These are phyloP conservation scores for Xyrauchen texanus DNA, from an alignment of 2,113 vertebrate genomes.

Conservation along the genomic window DNA sequence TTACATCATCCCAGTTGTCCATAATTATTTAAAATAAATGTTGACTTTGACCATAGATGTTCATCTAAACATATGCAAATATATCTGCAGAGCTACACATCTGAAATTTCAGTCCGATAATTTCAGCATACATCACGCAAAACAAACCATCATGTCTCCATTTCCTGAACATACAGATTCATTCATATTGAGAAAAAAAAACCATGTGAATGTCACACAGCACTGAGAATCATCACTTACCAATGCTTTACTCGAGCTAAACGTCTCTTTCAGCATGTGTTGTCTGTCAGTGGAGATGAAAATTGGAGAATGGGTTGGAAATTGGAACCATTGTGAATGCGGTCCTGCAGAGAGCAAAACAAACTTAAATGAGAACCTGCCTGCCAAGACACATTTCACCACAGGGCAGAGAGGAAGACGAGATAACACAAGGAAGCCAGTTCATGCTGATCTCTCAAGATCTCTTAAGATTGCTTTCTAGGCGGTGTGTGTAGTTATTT, in stretches of 20 bases:
- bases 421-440: slow-evolving; percentile 74
- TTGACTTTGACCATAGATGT: neutral
- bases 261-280: slow-evolving; percentile 52
- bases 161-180: slow-evolving; percentile 52
- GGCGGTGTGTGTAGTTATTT: no score
- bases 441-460: slow-evolving; percentile 60
- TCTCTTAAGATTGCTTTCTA: slow-evolving; percentile 51
- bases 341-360: slow-evolving; percentile 76
- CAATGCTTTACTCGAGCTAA: slow-evolving; percentile 65
- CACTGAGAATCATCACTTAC: slow-evolving; percentile 74
- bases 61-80: neutral
- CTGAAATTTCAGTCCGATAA: neutral
- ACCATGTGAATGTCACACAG: slow-evolving; percentile 59
- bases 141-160: slow-evolving; percentile 44
- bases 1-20: neutral
- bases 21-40: neutral
- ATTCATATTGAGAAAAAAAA: slow-evolving; percentile 57
- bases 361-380: slow-evolving; percentile 82
- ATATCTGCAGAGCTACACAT: neutral
- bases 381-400: slow-evolving; percentile 78
- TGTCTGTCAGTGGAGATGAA: slow-evolving; percentile 73
- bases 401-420: slow-evolving; percentile 78
- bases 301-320: slow-evolving; percentile 74
- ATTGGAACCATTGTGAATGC: slow-evolving; percentile 75
- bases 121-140: slow-evolving; percentile 30